Evolutionary conservation across 2,888 invertebrate species (phyloP), one percentile per base, ranked within the genome.

Genomic region (Troglohyphantes excavatus): DNA sequence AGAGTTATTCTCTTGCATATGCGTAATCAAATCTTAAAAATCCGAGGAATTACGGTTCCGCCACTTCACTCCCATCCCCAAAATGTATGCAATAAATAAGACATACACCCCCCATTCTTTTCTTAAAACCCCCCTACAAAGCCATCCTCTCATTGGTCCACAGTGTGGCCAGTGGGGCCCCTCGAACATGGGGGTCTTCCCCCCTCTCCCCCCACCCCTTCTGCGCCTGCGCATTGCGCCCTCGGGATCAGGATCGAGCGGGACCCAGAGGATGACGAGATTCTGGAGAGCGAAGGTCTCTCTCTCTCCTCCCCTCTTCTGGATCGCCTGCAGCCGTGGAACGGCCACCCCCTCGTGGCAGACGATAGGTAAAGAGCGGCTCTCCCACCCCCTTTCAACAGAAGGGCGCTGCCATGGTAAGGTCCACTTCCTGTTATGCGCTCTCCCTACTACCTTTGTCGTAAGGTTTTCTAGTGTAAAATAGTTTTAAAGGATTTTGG

Each of bases 211-310:
- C 76, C 61, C 43, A 78, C 79, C 87, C 87, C 87, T 82, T 61
- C 68, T 82, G 75, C 88, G 88, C 88, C 13, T 70, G 88, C 88
- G 88, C 70, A 82, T 61, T 89, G 73, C 82, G 75, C 29, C 82
- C 33, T 82, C 63, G 19, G 61, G 46, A 63, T 72, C 79, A 23
- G 73, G 72, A 78, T 78, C 53, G 39, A 70, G 72, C 73, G 65
- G 46, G 61, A 53, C 70, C 63, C 90, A 84, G 78, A 73, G 90
- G 84, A 33, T 29, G 65, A 21, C 70, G 33, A 79, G 84, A 79
- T 72, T 67, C 78, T 17, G 33, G 63, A 79, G 88, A 53, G 73
- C 26, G 91, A 72, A 90, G 92, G 81, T 76, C 76, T 75, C 76
- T 68, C 82, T 59, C 65, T 53, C 63, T 53, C 75, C 23, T 26